Conservation (phyloP, 2,797 vertebrate genomes). For the Siniperca scherzeri region DNA sequence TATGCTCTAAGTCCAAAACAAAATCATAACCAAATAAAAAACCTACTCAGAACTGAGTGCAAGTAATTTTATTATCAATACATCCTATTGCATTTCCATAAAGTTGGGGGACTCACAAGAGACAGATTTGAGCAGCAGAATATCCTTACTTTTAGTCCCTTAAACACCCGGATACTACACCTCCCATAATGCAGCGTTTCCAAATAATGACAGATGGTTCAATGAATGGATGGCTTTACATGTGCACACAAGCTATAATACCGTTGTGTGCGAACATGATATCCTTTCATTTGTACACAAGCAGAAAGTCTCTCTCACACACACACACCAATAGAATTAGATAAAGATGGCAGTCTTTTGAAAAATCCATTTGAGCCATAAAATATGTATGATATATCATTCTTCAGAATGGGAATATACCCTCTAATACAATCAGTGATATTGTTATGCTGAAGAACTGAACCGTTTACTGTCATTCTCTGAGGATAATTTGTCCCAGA, state of each 20-base stretch:
- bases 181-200: constrained; percentile 17
- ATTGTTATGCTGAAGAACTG: not conserved
- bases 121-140: not conserved
- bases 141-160: not conserved
- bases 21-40: not conserved
- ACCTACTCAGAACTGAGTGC: constrained; percentile 1
- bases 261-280: constrained; percentile 12
- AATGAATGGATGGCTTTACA: constrained; percentile 17
- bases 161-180: not conserved
- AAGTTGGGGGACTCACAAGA: not conserved
- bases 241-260: not conserved
- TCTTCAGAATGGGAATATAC: not conserved
- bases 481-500: not conserved
- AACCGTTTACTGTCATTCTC: not conserved
- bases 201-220: constrained; percentile 50
- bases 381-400: not conserved
- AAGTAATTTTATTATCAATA: constrained; percentile 67
- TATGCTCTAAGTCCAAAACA: not conserved
- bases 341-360: not conserved
- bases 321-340: not conserved
- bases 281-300: constrained; percentile 17
- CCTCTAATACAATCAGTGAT: not conserved
- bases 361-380: not conserved
- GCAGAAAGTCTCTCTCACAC: not conserved
- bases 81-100: not conserved